Conservation (phyloP, 2,113 vertebrate species). For the Catharus fuscescens region DNA sequence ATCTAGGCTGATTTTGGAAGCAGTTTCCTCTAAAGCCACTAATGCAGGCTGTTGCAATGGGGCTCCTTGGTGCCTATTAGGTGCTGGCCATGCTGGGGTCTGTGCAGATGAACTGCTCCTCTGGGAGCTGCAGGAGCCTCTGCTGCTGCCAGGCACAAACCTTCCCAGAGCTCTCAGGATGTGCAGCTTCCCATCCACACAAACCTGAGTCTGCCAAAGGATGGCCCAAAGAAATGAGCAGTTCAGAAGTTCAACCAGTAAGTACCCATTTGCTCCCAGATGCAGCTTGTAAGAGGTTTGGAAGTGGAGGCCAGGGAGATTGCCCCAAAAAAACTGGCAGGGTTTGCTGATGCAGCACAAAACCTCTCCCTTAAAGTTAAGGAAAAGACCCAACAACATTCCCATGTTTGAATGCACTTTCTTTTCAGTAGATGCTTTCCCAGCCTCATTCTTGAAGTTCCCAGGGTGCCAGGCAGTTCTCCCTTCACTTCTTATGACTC, state of each 20-base stretch:
- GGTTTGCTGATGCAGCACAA: not conserved
- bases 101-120: not conserved
- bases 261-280: not conserved
- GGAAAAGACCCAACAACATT: not conserved
- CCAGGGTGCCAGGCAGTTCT: not conserved
- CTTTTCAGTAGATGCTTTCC: not conserved
- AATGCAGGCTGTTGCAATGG: not conserved
- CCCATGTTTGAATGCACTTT: not conserved
- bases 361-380: not conserved
- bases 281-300: not conserved
- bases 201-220: not conserved
- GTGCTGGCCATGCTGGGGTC: not conserved
- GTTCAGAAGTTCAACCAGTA: not conserved
- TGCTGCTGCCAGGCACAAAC: conserved; percentile 17
- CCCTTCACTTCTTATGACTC: not conserved
- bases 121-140: not conserved
- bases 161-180: conserved; percentile 10
- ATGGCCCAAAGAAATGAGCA: not conserved
- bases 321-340: not conserved
- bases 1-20: conserved; percentile 46
- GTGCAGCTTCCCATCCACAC: not conserved
- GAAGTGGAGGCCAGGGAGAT: not conserved
- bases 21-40: conserved; percentile 41
- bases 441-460: conserved; percentile 42
- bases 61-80: conserved; percentile 18